Percentiles rank a stretch among this genome's conserved stretches.
Conservation (phyloP, 53 echinoderm and acorn worm species). For the Henricia sp. region DNA sequence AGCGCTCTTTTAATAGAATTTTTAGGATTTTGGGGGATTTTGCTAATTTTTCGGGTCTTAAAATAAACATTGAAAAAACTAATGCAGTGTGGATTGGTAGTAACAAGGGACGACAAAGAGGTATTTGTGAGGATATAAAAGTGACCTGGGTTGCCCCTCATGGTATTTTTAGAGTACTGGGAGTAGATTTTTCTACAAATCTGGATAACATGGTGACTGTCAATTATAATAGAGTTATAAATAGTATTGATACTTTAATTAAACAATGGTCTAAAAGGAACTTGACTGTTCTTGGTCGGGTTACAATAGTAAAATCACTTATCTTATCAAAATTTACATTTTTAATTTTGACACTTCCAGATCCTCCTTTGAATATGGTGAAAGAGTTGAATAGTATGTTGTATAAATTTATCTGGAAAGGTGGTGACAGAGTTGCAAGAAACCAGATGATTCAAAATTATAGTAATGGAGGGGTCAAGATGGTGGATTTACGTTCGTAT, state of each 20-base stretch:
- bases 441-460: neutral
- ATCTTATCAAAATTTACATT: constrained; percentile 10
- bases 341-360: constrained; percentile 10
- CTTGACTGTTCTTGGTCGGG: neutral
- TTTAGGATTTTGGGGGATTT: neutral
- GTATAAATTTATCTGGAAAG: constrained; percentile 29
- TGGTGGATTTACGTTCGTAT: constrained; percentile 13
- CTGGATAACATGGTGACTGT: neutral
- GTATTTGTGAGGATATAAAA: neutral
- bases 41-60: neutral
- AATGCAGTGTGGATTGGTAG: constrained; percentile 9
- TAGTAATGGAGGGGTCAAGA: constrained; percentile 23
- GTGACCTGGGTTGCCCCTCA: neutral
- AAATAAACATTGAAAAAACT: constrained; percentile 7
- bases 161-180: neutral
- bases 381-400: neutral
- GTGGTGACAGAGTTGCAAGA: constrained; percentile 2
- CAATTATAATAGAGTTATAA: constrained; percentile 6
- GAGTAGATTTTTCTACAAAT: neutral
- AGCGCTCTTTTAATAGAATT: neutral
- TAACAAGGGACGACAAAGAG: neutral
- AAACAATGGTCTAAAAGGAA: constrained; percentile 13
- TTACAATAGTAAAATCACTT: constrained; percentile 21
- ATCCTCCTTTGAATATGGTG: neutral
- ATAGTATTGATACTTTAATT: neutral